Evolutionary conservation across 2,113 vertebrate genomes (phyloP).

Genomic region (Pleuronectes platessa): DNA sequence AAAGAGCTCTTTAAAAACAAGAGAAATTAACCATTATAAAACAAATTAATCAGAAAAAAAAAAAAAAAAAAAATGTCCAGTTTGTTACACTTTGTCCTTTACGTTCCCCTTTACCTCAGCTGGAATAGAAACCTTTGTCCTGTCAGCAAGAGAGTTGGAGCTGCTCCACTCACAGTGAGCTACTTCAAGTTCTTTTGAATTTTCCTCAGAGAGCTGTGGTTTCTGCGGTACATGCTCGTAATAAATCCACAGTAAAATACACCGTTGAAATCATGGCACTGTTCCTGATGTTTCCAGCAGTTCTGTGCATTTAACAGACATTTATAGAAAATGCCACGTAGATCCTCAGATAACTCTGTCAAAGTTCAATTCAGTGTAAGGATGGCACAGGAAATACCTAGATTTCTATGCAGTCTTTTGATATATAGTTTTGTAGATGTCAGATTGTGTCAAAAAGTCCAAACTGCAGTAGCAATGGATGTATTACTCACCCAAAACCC

Average conservation of each 20-base stretch:
- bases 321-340: not conserved
- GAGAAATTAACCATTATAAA: not conserved
- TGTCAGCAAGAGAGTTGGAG: not conserved
- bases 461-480: too few relatives aligned
- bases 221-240: slow-evolving; percentile 11
- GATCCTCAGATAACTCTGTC: not conserved
- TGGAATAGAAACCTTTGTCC: not conserved
- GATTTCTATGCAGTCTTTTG: not conserved
- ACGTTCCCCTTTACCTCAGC: not conserved
- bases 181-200: not conserved
- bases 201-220: not conserved
- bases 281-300: slow-evolving; percentile 5
- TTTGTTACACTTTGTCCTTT: not conserved
- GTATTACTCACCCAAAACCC: too few relatives aligned
- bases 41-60: not conserved
- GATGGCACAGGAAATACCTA: not conserved
- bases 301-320: not conserved
- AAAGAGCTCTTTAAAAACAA: not conserved
- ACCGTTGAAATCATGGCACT: not conserved
- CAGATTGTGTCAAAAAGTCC: too few relatives aligned
- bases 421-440: too few relatives aligned
- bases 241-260: slow-evolving; percentile 1
- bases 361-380: not conserved
- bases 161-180: slow-evolving; percentile 9
- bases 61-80: not conserved